Percentiles rank a stretch among this genome's conserved stretches.
Evolutionary conservation across 1,140 invertebrate species (phyloP).

Genomic region (Danaus plexippus): DNA sequence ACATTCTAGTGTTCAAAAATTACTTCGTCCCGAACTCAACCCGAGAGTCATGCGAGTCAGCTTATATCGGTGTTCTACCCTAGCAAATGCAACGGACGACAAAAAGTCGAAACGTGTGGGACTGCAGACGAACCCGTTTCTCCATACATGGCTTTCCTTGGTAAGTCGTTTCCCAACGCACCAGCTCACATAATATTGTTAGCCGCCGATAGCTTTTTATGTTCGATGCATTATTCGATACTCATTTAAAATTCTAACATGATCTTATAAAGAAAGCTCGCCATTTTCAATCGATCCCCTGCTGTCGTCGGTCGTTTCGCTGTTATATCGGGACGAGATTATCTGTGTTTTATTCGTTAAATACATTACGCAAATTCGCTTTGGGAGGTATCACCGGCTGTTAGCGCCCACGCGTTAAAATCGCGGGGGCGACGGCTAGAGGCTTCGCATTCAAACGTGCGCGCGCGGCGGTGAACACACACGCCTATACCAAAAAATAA

Average conservation of each 20-base stretch:
- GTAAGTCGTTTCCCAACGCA: constrained; percentile 62
- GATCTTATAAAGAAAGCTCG: constrained; percentile 63
- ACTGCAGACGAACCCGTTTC: constrained; percentile 65
- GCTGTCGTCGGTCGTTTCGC: constrained; percentile 51
- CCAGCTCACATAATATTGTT: constrained; percentile 69
- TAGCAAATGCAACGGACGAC: constrained; percentile 56
- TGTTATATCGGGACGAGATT: constrained; percentile 27
- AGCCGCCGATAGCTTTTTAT: constrained; percentile 69
- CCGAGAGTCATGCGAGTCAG: constrained; percentile 31
- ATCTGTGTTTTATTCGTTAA: constrained; percentile 43
- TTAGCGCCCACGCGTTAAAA: constrained; percentile 57
- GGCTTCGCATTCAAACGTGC: constrained; percentile 59
- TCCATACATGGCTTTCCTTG: constrained; percentile 61
- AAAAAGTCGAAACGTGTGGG: constrained; percentile 69
- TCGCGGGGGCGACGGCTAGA: constrained; percentile 55
- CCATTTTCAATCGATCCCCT: constrained; percentile 64
- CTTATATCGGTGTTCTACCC: constrained; percentile 36
- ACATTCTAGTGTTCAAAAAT: constrained; percentile 2
- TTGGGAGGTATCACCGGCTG: constrained; percentile 39
- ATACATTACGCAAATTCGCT: constrained; percentile 66
- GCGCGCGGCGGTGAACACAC: constrained; percentile 55
- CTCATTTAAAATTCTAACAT: constrained; percentile 72
- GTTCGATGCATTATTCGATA: constrained; percentile 69
- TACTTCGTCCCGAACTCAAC: constrained; percentile 9
- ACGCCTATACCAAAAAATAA: constrained; percentile 37